Base-by-base conservation (phyloP, 2,797 vertebrate species). In the Heliangelus exortis region DNA sequence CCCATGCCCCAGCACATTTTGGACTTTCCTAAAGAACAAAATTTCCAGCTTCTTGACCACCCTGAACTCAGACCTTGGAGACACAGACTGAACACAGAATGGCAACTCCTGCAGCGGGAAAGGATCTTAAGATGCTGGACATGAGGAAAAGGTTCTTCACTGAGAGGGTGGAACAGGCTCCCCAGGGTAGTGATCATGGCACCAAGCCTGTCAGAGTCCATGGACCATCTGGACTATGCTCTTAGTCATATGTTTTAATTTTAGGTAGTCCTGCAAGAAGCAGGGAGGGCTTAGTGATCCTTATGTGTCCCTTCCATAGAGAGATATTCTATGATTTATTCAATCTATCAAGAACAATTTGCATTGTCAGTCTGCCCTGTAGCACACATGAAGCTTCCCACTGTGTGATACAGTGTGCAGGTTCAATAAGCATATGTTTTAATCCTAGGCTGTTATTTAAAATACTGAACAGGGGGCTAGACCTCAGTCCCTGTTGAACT, bases 401-500 rank as follows among this genome's bases (percentile, higher is more conserved):
- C 14, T 84, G 41, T 5, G 7, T 8, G 18, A 59, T 36, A 16
- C 21, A 47, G 12, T 65, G 79, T 90, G 29, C 23, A 72, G 50
- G 39, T 53, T 59, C 67, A 59, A 28, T 34, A 80, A 80, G 19
- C 34, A 55, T 22, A 3, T 62, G 19, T 67, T 93, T 79, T 79
- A 73, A 31, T 25, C n/a, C 15, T 59, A 58, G 23, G 28, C 21
- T 77, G 23, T 72, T 51, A 29, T 31, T 76, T 80, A 54, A 85
- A 85, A 50, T 18, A 55, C 17, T 39, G 34, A 51, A 15, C 39
- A 59, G 23, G 20, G n/a, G 33, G 3, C 9, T 39, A 48, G 23
- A 72, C 15, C 18, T 2, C 2, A 17, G 26, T 69, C 0, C 0
- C 34, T 39, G 23, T 71, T 22, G 45, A 71, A 39, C 19, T 19